These are phyloP conservation scores for Campylomormyrus numenius DNA, from an alignment of 2,113 vertebrate species.

Conservation along the genomic window DNA sequence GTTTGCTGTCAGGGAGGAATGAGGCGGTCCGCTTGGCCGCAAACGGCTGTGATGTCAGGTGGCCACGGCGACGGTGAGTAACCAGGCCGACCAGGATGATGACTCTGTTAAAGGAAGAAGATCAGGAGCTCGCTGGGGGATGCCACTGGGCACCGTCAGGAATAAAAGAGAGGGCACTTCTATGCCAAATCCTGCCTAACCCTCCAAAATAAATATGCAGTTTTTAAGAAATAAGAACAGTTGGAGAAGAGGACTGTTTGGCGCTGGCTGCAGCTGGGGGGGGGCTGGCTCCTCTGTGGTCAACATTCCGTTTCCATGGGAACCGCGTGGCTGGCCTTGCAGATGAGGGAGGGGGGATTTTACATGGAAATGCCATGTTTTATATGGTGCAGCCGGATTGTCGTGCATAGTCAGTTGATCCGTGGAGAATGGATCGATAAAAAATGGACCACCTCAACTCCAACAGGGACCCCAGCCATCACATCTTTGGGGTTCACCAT, in stretches of 20 bases:
- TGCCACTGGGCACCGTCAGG: not conserved
- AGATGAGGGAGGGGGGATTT: not conserved
- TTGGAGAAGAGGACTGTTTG: not conserved
- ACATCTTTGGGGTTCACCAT: too few relatives aligned
- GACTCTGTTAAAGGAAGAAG: not conserved
- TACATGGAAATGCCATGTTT: slow-evolving; percentile 23
- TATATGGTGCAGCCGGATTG: slow-evolving; percentile 19
- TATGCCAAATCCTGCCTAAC: not conserved
- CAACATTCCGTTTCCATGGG: not conserved
- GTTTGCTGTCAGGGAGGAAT: not conserved
- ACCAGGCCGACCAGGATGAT: not conserved
- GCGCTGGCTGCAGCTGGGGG: not conserved
- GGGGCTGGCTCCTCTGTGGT: not conserved
- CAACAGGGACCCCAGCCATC: not conserved
- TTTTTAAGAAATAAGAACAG: not conserved
- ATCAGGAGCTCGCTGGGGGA: not conserved
- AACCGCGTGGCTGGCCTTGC: not conserved
- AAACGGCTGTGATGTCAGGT: not conserved
- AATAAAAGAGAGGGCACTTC: not conserved
- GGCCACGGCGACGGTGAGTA: not conserved
- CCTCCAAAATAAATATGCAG: not conserved
- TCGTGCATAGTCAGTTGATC: slow-evolving; percentile 11
- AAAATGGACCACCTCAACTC: slow-evolving; percentile 10
- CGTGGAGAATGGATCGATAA: slow-evolving; percentile 10
- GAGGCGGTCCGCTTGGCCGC: too few relatives aligned